A percentile compares a stretch with the other conserved stretches of the same genome.
Evolutionary conservation across 2,113 vertebrate species (phyloP).

Genomic region (Pteropus alecto): DNA sequence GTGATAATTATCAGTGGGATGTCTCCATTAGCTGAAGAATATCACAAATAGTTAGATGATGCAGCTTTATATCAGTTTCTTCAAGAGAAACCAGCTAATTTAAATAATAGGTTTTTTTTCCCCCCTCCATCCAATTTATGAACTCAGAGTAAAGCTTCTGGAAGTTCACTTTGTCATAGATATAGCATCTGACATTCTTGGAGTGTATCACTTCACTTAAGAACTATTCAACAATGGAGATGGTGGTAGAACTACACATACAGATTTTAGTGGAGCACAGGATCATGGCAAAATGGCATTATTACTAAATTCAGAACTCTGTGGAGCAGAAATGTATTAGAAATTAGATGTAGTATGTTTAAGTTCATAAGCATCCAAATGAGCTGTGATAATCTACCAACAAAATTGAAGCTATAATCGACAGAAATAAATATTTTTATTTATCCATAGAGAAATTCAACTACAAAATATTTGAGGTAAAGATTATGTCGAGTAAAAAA

Average conservation of each 20-base stretch:
- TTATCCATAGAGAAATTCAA: slow-evolving; percentile 52
- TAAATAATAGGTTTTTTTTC: neutral
- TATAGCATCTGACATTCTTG: neutral
- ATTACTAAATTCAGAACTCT: slow-evolving; percentile 61
- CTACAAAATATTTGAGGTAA: slow-evolving; percentile 61
- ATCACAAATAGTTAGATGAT: neutral
- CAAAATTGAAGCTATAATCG: slow-evolving; percentile 52
- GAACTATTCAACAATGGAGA: neutral
- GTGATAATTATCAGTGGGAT: neutral
- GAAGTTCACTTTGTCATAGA: slow-evolving; percentile 24
- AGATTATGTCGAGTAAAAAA: neutral
- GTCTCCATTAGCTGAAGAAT: neutral
- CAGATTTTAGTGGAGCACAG: neutral
- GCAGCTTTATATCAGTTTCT: neutral
- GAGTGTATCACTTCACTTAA: slow-evolving; percentile 12
- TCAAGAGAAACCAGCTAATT: neutral
- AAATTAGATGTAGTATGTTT: slow-evolving; percentile 36
- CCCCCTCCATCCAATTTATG: neutral
- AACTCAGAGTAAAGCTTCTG: slow-evolving; percentile 2
- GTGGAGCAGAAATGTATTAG: slow-evolving; percentile 50
- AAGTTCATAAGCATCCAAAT: slow-evolving; percentile 58
- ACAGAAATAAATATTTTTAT: slow-evolving; percentile 68
- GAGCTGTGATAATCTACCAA: slow-evolving; percentile 48
- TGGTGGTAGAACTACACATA: neutral
- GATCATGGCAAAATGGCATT: neutral